Evolutionary conservation across 2,113 vertebrate species (phyloP), one percentile per base, ranked within the genome.

Genomic region (Odontophorus gujanensis): DNA sequence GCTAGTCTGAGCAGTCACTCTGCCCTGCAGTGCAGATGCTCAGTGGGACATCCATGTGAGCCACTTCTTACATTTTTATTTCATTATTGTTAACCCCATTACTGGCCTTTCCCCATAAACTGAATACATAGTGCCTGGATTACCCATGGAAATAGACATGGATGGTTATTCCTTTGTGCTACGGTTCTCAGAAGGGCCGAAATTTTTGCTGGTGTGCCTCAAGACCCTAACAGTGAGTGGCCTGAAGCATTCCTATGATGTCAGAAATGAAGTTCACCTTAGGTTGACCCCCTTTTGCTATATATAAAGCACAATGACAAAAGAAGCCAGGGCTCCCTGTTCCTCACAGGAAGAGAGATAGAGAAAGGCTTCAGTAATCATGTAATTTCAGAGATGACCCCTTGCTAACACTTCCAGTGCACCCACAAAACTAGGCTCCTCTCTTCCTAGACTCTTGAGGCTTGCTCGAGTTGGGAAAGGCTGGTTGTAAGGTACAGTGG

Each of bases 311-410:
- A n/a, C 14, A n/a, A 8, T 6, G n/a, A 13, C 24, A 13, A 47
- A 19, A 86, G 47, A 3, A 73, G 2, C 2, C 5, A 43, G 8
- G 3, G 15, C 2, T 16, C 3, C 8, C 7, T 2, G 1, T 14
- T 77, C 25, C 20, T 77, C 34, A 21, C 21, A 74, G 32, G 17
- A 58, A 7, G 24, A 38, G 5, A 13, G 4, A 16, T 17, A 63
- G 28, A 16, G 10, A 87, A 81, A 57, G 4, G 16, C 34, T 32
- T 48, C 5, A 69, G 24, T 10, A 50, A 22, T 6, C 4, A 9
- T 15, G 65, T 58, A 66, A 1, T 40, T 15, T 24, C 20, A 65
- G 32, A 47, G 7, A 2, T 50, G 47, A 74, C 6, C 11, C 34
- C 25, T 63, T 65, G 24, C 32, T 43, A 38, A 58, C 17, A 40